These are phyloP conservation scores for Watsonalla cultraria DNA, from an alignment of 2,888 invertebrate species.

Conservation along the genomic window DNA sequence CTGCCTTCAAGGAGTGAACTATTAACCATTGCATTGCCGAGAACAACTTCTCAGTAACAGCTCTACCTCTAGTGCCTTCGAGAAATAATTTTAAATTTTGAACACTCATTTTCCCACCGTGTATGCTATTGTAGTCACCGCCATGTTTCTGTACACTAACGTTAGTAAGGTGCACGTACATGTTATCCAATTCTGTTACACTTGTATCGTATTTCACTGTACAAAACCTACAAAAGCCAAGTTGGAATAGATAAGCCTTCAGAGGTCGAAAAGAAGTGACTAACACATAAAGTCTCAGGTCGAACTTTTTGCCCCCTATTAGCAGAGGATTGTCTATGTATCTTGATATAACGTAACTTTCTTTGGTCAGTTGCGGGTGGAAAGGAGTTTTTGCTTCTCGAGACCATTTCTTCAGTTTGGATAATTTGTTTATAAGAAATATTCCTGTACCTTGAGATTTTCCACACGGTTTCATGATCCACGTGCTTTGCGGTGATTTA, in stretches of 20 bases:
- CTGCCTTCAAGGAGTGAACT: conserved; percentile 95
- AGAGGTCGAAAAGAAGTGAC: conserved; percentile 96
- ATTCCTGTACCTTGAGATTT: conserved; percentile 97
- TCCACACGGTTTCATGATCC: conserved; percentile 99
- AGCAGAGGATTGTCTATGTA: conserved; percentile 96
- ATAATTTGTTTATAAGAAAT: conserved; percentile 95
- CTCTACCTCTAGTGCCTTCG: conserved; percentile 93
- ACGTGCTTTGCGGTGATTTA: conserved; percentile 95
- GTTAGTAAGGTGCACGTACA: conserved; percentile 97
- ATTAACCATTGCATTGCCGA: conserved; percentile 93
- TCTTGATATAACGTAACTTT: conserved; percentile 97
- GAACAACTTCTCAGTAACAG: conserved; percentile 92
- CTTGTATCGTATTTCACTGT: conserved; percentile 96
- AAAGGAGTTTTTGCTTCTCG: conserved; percentile 91
- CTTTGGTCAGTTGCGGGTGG: conserved; percentile 89
- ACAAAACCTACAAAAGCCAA: conserved; percentile 97
- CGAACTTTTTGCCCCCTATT: conserved; percentile 98
- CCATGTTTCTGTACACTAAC: conserved; percentile 99
- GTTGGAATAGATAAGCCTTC: conserved; percentile 94
- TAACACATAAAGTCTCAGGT: conserved; percentile 93
- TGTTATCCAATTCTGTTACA: conserved; percentile 91
- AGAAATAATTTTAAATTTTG: conserved; percentile 93
- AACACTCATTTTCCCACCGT: conserved; percentile 96
- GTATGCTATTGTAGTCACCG: conserved; percentile 94
- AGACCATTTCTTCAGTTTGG: conserved; percentile 94